Percentiles rank a stretch among this genome's conserved stretches.
These are phyloP conservation scores for Dipodomys spectabilis DNA, from an alignment of 2,113 vertebrate genomes.

Conservation along the genomic window DNA sequence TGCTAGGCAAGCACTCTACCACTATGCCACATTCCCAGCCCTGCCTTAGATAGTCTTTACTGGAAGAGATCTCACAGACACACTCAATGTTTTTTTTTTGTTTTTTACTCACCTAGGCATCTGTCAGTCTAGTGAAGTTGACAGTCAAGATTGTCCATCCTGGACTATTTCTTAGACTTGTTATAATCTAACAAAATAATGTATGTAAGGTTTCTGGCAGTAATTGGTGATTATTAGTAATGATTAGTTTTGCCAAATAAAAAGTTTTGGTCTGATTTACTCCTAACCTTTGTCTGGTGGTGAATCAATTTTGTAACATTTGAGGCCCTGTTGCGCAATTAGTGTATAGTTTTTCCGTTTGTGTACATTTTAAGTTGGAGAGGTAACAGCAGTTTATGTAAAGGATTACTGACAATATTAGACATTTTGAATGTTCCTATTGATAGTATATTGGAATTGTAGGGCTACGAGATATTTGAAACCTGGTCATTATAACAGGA, in stretches of 20 bases:
- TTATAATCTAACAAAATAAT: conserved; percentile 46
- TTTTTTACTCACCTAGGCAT: background rate
- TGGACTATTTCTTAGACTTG: conserved; percentile 8
- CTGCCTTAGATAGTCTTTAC: no score
- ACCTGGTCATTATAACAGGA: background rate
- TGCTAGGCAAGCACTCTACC: no score
- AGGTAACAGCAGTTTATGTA: background rate
- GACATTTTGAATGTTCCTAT: background rate
- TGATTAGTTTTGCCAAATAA: conserved; percentile 35
- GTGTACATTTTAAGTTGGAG: conserved; percentile 16
- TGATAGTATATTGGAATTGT: conserved; percentile 30
- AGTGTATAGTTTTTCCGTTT: background rate
- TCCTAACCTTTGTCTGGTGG: background rate
- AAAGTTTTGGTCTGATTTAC: background rate
- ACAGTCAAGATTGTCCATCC: background rate
- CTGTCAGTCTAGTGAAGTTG: background rate
- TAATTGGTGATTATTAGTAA: background rate
- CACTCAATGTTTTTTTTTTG: background rate
- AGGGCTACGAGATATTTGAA: background rate
- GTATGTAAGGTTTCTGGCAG: conserved; percentile 24
- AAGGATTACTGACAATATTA: conserved; percentile 2
- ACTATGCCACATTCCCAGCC: no score
- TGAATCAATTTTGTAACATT: conserved; percentile 10
- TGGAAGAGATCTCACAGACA: background rate
- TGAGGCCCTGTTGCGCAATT: background rate